Evolutionary conservation across 2,888 invertebrate species (phyloP), one percentile per base, ranked within the genome.

Genomic region (Entomobrya proxima): DNA sequence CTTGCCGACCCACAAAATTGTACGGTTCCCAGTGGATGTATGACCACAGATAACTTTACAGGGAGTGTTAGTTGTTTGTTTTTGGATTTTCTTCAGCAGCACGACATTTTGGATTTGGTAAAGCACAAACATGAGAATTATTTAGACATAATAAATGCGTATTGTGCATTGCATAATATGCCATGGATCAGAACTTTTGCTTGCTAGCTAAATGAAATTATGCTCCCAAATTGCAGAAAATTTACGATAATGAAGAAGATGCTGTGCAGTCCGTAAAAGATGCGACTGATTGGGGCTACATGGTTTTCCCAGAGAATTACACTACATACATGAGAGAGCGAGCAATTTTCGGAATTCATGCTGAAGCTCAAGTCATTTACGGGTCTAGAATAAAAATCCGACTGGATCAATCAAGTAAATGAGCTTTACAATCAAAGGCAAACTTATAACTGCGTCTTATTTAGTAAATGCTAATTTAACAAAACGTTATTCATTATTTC

Each of bases 221-320:
- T 40, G 6, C 30, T 44, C 18, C 0, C 30, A n/a, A 21, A 61
- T 61, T 58, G 61, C 40, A 88, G 88, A 86, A 75, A 58, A 58
- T 61, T 15, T 89, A 86, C 58, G 67, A 86, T 6, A 47, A 72
- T 0, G 89, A 87, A 35, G 75, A 94, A 0, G 92, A 93, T 0
- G 98, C 97, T 0, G 92, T 95, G 84, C 92, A 94, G 44, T 96
- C 96, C 0, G 97, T 98, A 0, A 92, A 93, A 50, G 92, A 92
- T 0, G 98, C 97, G 0, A 93, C 95, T 24, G 96, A 96, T 0
- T 98, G 98, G 97, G 98, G 97, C 2, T 95, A 96, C 4, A 92
- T 98, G 11, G 95, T 95, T 91, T 96, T 98, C 91, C 96, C 96
- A 32, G 95, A 96, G 91, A 97, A 98, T 91, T 98, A 97, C 90